Conservation (phyloP, 2,888 invertebrate species). For the Agrotis puta region DNA sequence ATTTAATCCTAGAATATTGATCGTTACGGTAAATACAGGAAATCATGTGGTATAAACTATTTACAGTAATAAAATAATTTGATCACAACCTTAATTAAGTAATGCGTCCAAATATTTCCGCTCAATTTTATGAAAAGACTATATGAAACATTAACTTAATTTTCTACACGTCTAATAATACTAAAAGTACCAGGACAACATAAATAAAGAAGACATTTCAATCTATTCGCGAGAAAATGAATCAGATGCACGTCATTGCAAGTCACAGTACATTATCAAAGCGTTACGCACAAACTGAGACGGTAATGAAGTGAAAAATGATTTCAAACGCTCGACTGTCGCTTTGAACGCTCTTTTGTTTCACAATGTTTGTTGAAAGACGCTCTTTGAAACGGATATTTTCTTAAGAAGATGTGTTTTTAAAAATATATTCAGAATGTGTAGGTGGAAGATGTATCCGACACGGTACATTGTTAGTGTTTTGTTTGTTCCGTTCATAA, state of each 20-base stretch:
- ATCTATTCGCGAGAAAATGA: slow-evolving; percentile 58
- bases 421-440: slow-evolving; percentile 37
- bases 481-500: slow-evolving; percentile 14
- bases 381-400: slow-evolving; percentile 66
- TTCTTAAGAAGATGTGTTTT: slow-evolving; percentile 59
- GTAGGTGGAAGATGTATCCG: slow-evolving; percentile 15
- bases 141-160: neutral
- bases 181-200: slow-evolving; percentile 34
- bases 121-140: neutral
- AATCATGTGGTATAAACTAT: too few species aligned
- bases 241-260: slow-evolving; percentile 61
- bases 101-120: too few species aligned
- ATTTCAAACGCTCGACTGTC: slow-evolving; percentile 68
- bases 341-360: slow-evolving; percentile 61
- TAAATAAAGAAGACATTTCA: slow-evolving; percentile 53
- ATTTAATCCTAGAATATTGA: too few species aligned
- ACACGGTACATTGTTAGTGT: slow-evolving; percentile 13
- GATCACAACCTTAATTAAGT: too few species aligned
- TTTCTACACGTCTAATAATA: slow-evolving; percentile 11
- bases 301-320: slow-evolving; percentile 79
- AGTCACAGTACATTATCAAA: slow-evolving; percentile 71
- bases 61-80: too few species aligned
- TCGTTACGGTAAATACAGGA: too few species aligned
- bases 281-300: slow-evolving; percentile 69
- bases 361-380: slow-evolving; percentile 60